These are phyloP conservation scores for Corvus moneduloides DNA, from an alignment of 2,113 vertebrate genomes.

Conservation along the genomic window DNA sequence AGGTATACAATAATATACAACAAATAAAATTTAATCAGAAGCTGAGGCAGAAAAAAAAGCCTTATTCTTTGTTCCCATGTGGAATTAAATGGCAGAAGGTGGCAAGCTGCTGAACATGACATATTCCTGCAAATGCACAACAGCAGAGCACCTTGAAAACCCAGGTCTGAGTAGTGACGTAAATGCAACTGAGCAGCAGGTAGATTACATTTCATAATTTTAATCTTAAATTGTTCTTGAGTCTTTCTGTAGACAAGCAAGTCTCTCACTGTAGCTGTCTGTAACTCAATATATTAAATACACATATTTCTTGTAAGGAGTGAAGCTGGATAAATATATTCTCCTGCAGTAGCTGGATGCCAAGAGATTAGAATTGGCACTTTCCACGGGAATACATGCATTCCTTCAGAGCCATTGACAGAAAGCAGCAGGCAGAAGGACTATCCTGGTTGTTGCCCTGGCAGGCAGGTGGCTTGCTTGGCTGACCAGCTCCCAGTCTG, in stretches of 20 bases:
- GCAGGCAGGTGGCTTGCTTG: constrained; percentile 19
- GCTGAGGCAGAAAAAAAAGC: not conserved
- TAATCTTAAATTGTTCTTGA: not conserved
- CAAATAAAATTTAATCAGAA: not conserved
- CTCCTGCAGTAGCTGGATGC: not conserved
- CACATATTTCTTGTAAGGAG: not conserved
- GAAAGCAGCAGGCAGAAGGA: constrained; percentile 10
- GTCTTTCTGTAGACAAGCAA: not conserved
- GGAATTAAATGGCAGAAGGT: not conserved
- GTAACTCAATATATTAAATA: not conserved
- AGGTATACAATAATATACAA: not conserved
- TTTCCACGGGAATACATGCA: not conserved
- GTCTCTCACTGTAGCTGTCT: not conserved
- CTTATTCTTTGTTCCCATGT: not conserved
- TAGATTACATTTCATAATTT: not conserved
- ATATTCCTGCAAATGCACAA: not conserved
- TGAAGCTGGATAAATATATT: not conserved
- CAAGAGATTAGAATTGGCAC: not conserved
- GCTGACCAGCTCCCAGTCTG: not conserved
- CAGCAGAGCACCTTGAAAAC: not conserved
- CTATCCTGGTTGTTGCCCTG: not conserved
- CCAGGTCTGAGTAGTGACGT: not conserved
- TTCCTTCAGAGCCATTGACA: constrained; percentile 32
- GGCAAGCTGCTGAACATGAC: not conserved
- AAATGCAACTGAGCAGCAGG: not conserved